These are phyloP conservation scores for Denticeps clupeoides DNA, from an alignment of 2,797 vertebrate genomes.

Conservation along the genomic window DNA sequence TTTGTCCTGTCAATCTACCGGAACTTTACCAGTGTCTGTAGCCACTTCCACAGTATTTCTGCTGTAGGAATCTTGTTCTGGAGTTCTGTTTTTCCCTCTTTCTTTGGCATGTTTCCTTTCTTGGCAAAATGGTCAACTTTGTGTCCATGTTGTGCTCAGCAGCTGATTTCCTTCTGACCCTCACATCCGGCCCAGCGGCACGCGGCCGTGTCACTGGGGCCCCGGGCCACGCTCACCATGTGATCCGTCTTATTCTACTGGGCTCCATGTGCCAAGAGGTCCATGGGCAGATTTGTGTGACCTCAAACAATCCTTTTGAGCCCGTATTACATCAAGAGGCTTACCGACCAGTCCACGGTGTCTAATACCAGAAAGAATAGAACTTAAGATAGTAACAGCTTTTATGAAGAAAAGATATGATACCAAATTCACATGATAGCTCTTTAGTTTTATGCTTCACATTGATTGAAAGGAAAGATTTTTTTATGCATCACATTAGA, in stretches of 20 bases:
- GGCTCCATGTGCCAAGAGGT: conserved; percentile 35
- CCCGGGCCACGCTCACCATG: conserved; percentile 27
- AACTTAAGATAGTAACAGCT: too few species aligned
- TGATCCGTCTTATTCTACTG: conserved; percentile 39
- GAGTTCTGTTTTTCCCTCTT: too few species aligned
- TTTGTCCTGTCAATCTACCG: too few species aligned
- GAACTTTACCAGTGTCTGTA: too few species aligned
- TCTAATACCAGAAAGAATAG: too few species aligned
- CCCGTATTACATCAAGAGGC: conserved; percentile 31
- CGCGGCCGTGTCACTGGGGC: conserved; percentile 23
- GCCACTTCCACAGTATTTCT: too few species aligned
- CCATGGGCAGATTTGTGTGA: conserved; percentile 47
- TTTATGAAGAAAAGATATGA: too few species aligned
- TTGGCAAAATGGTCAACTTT: not conserved
- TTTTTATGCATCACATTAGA: too few species aligned
- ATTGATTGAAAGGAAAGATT: too few species aligned
- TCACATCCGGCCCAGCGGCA: not conserved
- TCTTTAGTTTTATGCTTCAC: too few species aligned
- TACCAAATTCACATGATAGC: too few species aligned
- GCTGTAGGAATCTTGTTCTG: too few species aligned
- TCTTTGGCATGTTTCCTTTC: not conserved
- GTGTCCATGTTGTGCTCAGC: not conserved
- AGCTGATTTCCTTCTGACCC: not conserved
- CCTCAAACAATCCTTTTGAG: conserved; percentile 52
- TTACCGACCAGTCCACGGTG: conserved; percentile 37